Evolutionary conservation across 2,113 vertebrate genomes (phyloP), one percentile per base, ranked within the genome.

Genomic region (Amblyornis subalaris): DNA sequence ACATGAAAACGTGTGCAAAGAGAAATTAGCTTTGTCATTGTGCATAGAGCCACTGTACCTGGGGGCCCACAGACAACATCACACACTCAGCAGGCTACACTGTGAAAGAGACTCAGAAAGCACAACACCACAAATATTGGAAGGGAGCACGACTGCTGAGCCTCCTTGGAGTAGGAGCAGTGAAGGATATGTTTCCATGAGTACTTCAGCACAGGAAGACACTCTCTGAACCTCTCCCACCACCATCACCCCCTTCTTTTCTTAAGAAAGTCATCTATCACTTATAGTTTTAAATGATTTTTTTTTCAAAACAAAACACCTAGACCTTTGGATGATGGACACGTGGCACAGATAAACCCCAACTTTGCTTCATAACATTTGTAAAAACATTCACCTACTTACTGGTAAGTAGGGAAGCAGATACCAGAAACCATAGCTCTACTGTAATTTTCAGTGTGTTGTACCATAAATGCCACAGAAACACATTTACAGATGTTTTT

Each of bases 11-110:
- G 0, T 1, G 10, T 14, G 25, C 29, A 50, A n/a, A 83, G 31
- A 78, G 16, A 66, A 92, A 74, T 7, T 6, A 81, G 4, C 15
- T 38, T 54, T 71, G 58, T 42, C 18, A 4, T 6, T 1, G 0
- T 7, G 23, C 20, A 48, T 1, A 48, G 57, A 78, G 23, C 35
- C 61, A 36, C 35, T 21, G 60, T n/a, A 15, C 47, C 54, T 0
- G 0, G 22, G 19, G 48, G 38, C 13, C 16, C 33, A n/a, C 0
- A 48, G 28, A 45, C 31, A 42, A 31, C 21, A 48, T 5, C 58
- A 69, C 31, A 48, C 2, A 33, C 40, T 51, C 40, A 78, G 53
- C 36, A 82, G 58, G 31, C 38, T 33, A 45, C 64, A 12, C 9
- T 8, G 28, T 4, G 20, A 48, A 10, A 42, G 26, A 53, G 33